These are phyloP conservation scores for Daboia siamensis DNA, from an alignment of 2,113 vertebrate species.

Conservation along the genomic window DNA sequence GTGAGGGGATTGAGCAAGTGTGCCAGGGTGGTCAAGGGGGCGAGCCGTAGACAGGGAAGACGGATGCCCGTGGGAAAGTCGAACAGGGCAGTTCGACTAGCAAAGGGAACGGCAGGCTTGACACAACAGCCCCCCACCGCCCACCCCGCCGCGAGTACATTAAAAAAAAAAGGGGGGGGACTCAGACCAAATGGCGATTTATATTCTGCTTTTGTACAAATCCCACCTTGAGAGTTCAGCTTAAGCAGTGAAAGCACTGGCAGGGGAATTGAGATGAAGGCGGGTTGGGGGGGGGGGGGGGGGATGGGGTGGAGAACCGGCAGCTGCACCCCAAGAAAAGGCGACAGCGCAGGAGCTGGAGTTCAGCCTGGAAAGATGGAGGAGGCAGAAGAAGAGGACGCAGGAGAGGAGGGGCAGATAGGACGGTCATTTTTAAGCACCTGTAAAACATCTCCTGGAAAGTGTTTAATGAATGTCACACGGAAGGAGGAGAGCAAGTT, in stretches of 20 bases:
- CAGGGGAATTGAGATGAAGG: neutral
- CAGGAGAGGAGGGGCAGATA: neutral
- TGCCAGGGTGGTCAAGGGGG: neutral
- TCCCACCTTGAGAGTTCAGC: neutral
- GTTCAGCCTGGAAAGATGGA: neutral
- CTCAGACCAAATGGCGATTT: neutral
- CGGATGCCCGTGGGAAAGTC: neutral
- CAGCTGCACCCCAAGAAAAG: neutral
- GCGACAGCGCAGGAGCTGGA: neutral
- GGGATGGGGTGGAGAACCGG: neutral
- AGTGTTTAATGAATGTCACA: neutral
- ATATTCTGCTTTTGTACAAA: neutral
- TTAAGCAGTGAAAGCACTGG: neutral
- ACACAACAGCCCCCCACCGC: no score
- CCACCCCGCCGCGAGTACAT: no score
- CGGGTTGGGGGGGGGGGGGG: fast-evolving
- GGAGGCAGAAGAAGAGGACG: neutral
- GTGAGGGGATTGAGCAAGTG: neutral
- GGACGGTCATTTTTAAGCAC: neutral
- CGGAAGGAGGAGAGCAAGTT: neutral
- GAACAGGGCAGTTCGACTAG: neutral
- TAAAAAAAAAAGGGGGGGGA: neutral
- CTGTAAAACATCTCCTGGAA: neutral
- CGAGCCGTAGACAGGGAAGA: no score
- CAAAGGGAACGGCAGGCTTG: no score